phyloP scores from a whole-genome alignment of 2,797 vertebrate species.

The Thaleichthys pacificus region DNA sequence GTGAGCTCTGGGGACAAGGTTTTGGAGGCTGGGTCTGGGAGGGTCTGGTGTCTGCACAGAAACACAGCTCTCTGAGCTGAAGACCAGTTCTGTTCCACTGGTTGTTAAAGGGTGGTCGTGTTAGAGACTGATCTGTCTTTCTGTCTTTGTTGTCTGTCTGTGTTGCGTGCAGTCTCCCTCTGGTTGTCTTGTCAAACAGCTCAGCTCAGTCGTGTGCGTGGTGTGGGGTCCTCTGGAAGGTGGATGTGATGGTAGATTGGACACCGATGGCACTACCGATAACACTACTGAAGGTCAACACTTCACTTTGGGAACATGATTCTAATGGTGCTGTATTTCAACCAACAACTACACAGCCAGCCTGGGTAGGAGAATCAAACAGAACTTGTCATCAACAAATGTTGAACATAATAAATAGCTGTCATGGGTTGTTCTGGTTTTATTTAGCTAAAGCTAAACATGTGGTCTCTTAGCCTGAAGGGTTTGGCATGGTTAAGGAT shows the following conservation, averaged over 20 bases:
- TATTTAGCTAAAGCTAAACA: background rate
- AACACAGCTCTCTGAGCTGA: conserved; percentile 23
- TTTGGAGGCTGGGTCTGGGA: background rate
- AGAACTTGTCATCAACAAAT: too few relatives aligned
- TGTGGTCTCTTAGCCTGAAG: conserved; percentile 3
- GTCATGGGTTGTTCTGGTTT: background rate
- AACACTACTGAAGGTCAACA: background rate
- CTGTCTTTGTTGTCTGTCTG: conserved; percentile 33
- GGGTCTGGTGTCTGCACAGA: too few relatives aligned
- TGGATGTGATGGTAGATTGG: background rate
- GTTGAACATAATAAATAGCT: too few relatives aligned
- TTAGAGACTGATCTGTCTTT: conserved; percentile 35
- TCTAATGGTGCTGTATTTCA: too few relatives aligned
- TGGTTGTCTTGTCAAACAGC: conserved; percentile 1
- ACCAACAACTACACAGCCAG: too few relatives aligned
- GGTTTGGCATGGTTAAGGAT: conserved; percentile 6
- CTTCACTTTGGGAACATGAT: background rate
- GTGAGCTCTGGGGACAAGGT: background rate
- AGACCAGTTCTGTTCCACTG: conserved; percentile 12
- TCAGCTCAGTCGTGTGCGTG: conserved; percentile 9
- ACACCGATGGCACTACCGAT: too few relatives aligned
- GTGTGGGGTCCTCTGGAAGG: conserved; percentile 14
- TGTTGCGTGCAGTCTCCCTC: conserved; percentile 28
- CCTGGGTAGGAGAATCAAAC: background rate
- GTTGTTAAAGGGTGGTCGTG: conserved; percentile 33